Percentiles rank a stretch among this genome's conserved stretches.
phyloP scores from a whole-genome alignment of 2,797 vertebrate species.

The Euphonia xanthogaster region DNA sequence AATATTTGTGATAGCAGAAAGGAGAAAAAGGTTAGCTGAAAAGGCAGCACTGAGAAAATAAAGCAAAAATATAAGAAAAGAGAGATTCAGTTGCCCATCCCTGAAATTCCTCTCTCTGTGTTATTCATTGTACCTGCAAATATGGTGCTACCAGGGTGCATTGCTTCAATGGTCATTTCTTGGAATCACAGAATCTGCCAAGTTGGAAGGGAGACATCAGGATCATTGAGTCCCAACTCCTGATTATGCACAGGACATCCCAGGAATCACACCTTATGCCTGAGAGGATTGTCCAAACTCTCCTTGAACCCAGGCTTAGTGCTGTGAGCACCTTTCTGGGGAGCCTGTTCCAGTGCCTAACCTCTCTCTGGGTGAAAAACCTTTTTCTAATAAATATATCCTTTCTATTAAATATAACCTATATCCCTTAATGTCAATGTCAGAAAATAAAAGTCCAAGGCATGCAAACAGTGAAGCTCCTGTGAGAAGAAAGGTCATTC shows the following conservation, averaged over 20 bases:
- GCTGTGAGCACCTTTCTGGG: background rate
- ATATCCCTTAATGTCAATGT: background rate
- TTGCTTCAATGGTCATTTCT: background rate
- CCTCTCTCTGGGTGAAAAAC: background rate
- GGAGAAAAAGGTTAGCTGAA: background rate
- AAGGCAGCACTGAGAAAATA: background rate
- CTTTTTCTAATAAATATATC: background rate
- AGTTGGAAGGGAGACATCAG: background rate
- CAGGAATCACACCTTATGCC: background rate
- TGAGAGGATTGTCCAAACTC: background rate
- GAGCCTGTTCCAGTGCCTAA: background rate
- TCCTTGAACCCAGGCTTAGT: background rate
- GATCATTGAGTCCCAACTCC: accelerated
- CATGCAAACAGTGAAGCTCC: background rate
- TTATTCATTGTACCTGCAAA: background rate
- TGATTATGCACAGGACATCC: background rate
- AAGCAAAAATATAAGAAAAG: background rate
- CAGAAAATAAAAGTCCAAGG: background rate
- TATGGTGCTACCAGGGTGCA: background rate
- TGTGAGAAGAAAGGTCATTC: background rate
- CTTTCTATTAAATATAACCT: background rate
- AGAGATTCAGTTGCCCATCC: background rate
- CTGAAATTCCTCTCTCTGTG: background rate
- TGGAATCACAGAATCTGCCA: background rate
- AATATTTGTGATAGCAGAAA: background rate